phyloP scores from a whole-genome alignment of 2,888 invertebrate species.

The Ligdia adustata region DNA sequence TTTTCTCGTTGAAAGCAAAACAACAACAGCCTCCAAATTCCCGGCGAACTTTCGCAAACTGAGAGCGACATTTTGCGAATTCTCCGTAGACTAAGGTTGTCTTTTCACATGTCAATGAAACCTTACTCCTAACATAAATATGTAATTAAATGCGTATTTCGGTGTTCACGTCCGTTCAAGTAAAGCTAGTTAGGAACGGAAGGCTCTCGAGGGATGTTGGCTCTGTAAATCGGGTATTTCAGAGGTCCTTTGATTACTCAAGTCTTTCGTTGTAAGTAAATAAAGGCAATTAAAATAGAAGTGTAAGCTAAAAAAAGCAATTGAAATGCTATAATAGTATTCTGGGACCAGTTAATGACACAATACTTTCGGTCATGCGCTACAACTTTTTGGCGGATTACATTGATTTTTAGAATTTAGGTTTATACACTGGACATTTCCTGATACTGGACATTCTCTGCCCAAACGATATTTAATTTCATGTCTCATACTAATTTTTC shows the following conservation, averaged over 20 bases:
- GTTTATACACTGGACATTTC: no score
- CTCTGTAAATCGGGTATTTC: not conserved
- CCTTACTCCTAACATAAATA: conserved; percentile 3
- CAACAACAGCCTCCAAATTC: not conserved
- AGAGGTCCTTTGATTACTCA: not conserved
- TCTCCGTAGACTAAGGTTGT: conserved; percentile 4
- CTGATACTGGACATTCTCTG: no score
- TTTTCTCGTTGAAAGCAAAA: not conserved
- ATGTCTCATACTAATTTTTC: no score
- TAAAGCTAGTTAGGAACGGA: conserved; percentile 13
- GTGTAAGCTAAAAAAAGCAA: not conserved
- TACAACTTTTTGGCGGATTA: no score
- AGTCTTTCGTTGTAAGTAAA: not conserved
- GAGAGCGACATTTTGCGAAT: conserved; percentile 9
- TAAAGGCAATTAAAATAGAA: not conserved
- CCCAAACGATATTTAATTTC: no score
- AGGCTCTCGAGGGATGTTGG: conserved; percentile 1
- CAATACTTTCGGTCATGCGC: no score
- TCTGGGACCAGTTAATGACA: no score
- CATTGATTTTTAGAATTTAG: no score
- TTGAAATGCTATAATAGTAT: conserved; percentile 1
- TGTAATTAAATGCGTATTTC: conserved; percentile 14
- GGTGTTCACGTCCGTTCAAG: conserved; percentile 8
- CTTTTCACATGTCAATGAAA: conserved; percentile 6
- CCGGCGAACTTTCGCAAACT: conserved; percentile 1